Conservation (phyloP, 2,113 vertebrate species). For the Laticauda laticaudata region DNA sequence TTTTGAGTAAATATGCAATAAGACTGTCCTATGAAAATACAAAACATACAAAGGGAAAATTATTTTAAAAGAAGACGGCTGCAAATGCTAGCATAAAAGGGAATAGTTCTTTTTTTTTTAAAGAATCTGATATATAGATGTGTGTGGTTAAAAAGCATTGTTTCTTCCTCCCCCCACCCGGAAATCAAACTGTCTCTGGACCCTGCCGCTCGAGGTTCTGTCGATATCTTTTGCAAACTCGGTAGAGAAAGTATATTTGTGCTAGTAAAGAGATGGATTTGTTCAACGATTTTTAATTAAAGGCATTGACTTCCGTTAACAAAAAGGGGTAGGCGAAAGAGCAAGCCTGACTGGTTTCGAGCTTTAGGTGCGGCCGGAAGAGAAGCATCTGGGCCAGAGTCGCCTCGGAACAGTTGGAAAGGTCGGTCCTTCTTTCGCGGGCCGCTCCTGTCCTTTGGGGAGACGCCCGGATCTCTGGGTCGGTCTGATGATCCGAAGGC, state of each 20-base stretch:
- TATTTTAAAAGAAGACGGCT: neutral
- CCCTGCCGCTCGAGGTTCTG: neutral
- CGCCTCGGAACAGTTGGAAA: neutral
- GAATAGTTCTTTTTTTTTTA: neutral
- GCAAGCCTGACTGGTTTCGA: neutral
- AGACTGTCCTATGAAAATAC: neutral
- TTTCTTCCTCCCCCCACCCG: neutral
- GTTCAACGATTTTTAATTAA: conserved; percentile 52
- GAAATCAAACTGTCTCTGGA: neutral
- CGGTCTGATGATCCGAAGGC: neutral
- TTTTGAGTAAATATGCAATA: neutral
- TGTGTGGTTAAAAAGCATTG: neutral
- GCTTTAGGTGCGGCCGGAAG: neutral
- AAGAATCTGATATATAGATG: neutral
- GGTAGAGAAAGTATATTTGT: conserved; percentile 20
- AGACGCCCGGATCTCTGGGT: neutral
- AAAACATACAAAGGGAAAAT: neutral
- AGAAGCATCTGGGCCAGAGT: neutral
- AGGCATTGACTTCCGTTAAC: conserved; percentile 40
- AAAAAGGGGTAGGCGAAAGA: conserved; percentile 17
- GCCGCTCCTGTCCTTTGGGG: neutral
- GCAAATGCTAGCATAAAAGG: too few relatives aligned
- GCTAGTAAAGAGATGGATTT: conserved; percentile 30
- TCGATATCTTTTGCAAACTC: neutral
- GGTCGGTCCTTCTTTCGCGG: too few relatives aligned